These are phyloP conservation scores for Thalassoma bifasciatum DNA, from an alignment of 2,113 vertebrate species.

Conservation along the genomic window DNA sequence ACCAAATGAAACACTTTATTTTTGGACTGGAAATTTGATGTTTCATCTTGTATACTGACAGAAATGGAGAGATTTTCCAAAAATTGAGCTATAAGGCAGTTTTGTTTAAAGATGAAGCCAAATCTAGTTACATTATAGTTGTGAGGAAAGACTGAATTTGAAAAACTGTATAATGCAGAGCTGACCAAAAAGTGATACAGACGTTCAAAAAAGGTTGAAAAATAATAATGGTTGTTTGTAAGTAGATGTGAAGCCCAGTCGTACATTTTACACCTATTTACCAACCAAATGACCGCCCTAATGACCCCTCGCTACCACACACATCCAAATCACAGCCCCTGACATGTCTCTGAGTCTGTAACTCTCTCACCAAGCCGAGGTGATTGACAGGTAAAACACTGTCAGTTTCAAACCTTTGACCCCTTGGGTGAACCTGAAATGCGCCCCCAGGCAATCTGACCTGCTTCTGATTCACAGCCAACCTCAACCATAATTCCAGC, in stretches of 20 bases:
- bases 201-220: too few species aligned
- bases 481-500: conserved; percentile 31
- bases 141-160: too few species aligned
- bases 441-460: conserved; percentile 41
- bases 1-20: background rate
- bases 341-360: conserved; percentile 19
- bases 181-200: too few species aligned
- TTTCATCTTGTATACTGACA: background rate
- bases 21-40: background rate
- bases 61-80: background rate
- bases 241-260: background rate
- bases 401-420: conserved; percentile 58
- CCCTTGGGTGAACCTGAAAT: conserved; percentile 41
- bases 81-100: background rate
- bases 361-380: conserved; percentile 12
- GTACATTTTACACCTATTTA: conserved; percentile 38
- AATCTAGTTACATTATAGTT: background rate
- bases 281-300: conserved; percentile 28
- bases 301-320: conserved; percentile 35
- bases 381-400: conserved; percentile 66
- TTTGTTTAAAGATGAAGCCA: background rate
- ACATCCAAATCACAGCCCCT: conserved; percentile 25
- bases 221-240: background rate
- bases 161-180: too few species aligned
- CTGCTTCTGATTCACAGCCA: conserved; percentile 14